A percentile compares a stretch with the other conserved stretches of the same genome.
Evolutionary conservation across 2,888 invertebrate species (phyloP).

Genomic region (Eudasyphora cyanicolor): DNA sequence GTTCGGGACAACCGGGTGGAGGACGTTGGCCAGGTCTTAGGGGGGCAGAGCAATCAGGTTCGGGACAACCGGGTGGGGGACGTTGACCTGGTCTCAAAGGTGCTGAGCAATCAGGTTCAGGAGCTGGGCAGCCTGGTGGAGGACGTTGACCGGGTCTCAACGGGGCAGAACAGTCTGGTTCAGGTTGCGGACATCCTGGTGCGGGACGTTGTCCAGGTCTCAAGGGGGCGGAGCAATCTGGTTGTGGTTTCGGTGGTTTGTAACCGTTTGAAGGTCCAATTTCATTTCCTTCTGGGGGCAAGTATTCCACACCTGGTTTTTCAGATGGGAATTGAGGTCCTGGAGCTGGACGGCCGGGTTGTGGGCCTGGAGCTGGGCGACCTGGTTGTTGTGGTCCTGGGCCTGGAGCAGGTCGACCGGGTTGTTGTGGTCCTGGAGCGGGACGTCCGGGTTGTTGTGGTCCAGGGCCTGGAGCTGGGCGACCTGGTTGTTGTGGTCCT

Average conservation of each 20-base stretch:
- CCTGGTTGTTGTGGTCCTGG: conserved; percentile 46
- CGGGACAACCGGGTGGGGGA: conserved; percentile 21
- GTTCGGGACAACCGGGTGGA: conserved; percentile 28
- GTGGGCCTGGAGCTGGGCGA: conserved; percentile 52
- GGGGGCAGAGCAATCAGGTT: conserved; percentile 36
- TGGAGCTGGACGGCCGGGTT: conserved; percentile 61
- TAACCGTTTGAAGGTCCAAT: conserved; percentile 57
- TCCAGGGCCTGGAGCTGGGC: conserved; percentile 40
- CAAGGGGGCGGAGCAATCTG: too few relatives aligned
- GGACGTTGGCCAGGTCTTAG: conserved; percentile 34
- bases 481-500: conserved; percentile 33
- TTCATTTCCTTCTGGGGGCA: conserved; percentile 67
- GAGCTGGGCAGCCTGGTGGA: not conserved
- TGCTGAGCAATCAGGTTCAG: conserved; percentile 35
- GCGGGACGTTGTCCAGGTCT: conserved; percentile 40
- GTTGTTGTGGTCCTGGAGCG: conserved; percentile 40
- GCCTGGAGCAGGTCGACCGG: conserved; percentile 54
- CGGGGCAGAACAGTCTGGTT: conserved; percentile 19
- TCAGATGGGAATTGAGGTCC: conserved; percentile 61
- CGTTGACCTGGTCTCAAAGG: conserved; percentile 40
- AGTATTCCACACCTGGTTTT: conserved; percentile 65
- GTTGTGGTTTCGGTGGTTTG: conserved; percentile 51
- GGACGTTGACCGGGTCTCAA: conserved; percentile 39
- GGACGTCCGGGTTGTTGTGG: conserved; percentile 49
- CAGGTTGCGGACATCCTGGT: conserved; percentile 20